A percentile compares a stretch with the other conserved stretches of the same genome.
These are phyloP conservation scores for Limnothrissa miodon DNA, from an alignment of 2,113 vertebrate species.

Conservation along the genomic window DNA sequence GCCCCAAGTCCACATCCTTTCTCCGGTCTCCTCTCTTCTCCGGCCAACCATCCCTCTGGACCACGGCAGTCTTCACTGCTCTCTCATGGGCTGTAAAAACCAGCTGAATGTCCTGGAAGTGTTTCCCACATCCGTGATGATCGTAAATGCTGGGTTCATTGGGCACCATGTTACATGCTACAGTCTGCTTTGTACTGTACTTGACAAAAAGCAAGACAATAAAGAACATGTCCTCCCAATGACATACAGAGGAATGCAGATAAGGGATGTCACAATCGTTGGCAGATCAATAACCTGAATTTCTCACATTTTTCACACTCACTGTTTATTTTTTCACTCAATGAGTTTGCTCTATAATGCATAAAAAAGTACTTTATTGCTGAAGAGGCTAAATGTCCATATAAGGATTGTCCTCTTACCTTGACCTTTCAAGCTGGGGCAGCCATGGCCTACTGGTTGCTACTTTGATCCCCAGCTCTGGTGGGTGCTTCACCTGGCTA, in stretches of 20 bases:
- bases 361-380: too few relatives aligned
- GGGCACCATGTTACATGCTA: neutral
- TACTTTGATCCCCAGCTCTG: too few relatives aligned
- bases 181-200: neutral
- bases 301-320: neutral
- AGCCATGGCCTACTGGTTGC: too few relatives aligned
- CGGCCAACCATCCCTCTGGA: neutral
- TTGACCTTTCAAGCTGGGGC: too few relatives aligned
- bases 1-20: constrained; percentile 11
- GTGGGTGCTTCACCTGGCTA: too few relatives aligned
- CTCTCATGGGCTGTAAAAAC: neutral
- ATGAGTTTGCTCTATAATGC: too few relatives aligned
- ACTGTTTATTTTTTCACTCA: neutral
- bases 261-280: neutral
- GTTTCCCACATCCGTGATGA: neutral
- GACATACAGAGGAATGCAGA: neutral
- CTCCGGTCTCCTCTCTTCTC: neutral
- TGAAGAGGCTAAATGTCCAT: too few relatives aligned
- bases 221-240: neutral
- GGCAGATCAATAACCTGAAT: neutral
- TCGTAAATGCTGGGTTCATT: neutral
- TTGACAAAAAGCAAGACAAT: neutral
- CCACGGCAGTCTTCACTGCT: neutral
- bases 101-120: neutral
- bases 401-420: too few relatives aligned